Base-by-base conservation (phyloP, 2,797 vertebrate genomes). In the Valencia hispanica region DNA sequence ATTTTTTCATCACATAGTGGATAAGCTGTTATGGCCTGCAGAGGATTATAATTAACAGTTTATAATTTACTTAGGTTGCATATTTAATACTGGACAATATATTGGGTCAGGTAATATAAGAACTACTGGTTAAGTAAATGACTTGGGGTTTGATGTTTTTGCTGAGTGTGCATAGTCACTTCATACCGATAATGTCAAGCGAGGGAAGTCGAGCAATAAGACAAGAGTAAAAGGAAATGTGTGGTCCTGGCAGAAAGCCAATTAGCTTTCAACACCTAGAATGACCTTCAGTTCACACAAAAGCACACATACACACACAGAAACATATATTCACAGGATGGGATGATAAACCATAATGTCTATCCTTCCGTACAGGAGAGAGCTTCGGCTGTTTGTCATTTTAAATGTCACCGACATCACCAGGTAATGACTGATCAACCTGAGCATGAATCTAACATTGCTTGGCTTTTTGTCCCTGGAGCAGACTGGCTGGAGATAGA, bases 381-480 rank as follows among this genome's bases (percentile, higher is more conserved):
- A 86, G 86, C 83, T 72, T 84, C 80, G 88, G 90, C 88, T 81
- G 48, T 81, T 55, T 81, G 90, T 84, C 88, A 92, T 91, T 92
- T 91, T 91, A 93, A 94, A 95, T 94, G 93, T 93, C 94, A 94
- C 84, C 84, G 81, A 91, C 91, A 91, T 79, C 84, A 81, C 86
- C 53, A 36, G 88, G 75, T 87, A 90, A 91, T 85, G 83, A 89
- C 87, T 88, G 85, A 90, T 89, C 89, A 90, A 88, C 86, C 85
- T 57, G 76, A 72, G 78, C 27, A 27, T 4, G 53, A 72, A 79
- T 86, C 71, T 18, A 71, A 69, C 59, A 39, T 32, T 76, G 68
- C 72, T 66, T 43, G 68, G 59, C 72, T 75, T 77, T 85, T 81
- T 48, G 87, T 87, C 82, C 68, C 57, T 80, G 82, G 75, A 85